Evolutionary conservation across 1,140 invertebrate genomes (phyloP), one percentile per base, ranked within the genome.

Genomic region (Pseudomyrmex gracilis): DNA sequence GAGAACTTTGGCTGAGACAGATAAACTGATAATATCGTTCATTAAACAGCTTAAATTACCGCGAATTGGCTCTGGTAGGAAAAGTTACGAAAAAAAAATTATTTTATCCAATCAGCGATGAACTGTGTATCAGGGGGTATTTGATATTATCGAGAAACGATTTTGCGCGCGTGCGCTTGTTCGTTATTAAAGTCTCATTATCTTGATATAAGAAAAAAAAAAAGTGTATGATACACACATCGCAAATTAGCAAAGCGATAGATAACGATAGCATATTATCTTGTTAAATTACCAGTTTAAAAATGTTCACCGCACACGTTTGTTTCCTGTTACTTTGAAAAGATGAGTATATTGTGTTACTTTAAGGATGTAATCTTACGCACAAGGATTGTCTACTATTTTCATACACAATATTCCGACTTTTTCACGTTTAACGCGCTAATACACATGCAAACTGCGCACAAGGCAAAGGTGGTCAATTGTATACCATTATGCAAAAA

Each of bases 21-120:
- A 9, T 80, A 80, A 80, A 47, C 76, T 60, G 66, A 80, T 70
- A 58, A 70, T 43, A 60, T 71, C 66, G 15, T 49, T 70, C 76
- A 58, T 80, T 71, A 60, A 15, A 49, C 55, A 71, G 15, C 53
- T 47, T 49, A 70, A 76, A 60, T 34, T 34, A 34, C 7, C 60
- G n/a, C 12, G 24, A 64, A 80, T 80, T 71, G 13, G 7, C 45
- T 57, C 17, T 24, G 7, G 17, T 12, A 2, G 5, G 9, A 17
- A 61, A 13, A 43, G 22, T 66, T 24, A 22, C 43, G 53, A 4
- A 20, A 7, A 61, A 43, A 34, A 34, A 34, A 34, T 34, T 5
- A 34, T 34, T 34, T 34, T 34, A 57, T 49, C n/a, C 34, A 34
- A 34, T 34, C 34, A 34, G 34, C 34, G 34, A 34, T 34, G 34